These are phyloP conservation scores for Thamnaconus septentrionalis DNA, from an alignment of 2,113 vertebrate genomes.

Conservation along the genomic window DNA sequence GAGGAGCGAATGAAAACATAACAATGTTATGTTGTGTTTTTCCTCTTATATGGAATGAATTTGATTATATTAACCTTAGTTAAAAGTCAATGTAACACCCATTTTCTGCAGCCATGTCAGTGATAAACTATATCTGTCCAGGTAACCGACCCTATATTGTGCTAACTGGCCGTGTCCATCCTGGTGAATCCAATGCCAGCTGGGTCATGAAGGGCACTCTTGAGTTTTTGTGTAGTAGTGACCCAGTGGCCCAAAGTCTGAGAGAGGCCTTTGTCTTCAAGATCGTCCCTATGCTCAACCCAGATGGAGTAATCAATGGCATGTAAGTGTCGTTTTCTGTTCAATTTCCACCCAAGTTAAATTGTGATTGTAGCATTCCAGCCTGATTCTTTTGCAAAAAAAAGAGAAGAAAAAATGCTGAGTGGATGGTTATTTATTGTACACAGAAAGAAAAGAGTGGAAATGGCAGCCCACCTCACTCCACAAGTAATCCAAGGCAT, in stretches of 20 bases:
- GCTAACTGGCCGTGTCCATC: conserved; percentile 92
- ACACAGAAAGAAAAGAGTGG: too few relatives aligned
- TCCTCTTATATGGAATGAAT: too few relatives aligned
- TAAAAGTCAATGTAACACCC: too few relatives aligned
- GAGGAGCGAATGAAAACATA: too few relatives aligned
- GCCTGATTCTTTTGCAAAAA: too few relatives aligned
- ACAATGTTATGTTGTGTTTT: too few relatives aligned
- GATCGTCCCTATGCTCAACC: conserved; percentile 98
- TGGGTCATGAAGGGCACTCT: conserved; percentile 99
- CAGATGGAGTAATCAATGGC: conserved; percentile 97
- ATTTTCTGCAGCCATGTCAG: too few relatives aligned
- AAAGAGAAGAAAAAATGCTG: too few relatives aligned
- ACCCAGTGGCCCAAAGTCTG: conserved; percentile 84
- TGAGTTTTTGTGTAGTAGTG: conserved; percentile 94
- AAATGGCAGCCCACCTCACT: too few relatives aligned
- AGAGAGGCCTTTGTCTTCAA: conserved; percentile 97
- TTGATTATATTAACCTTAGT: too few relatives aligned
- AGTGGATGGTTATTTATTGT: too few relatives aligned
- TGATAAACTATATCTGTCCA: conserved; percentile 45
- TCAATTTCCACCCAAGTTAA: not conserved
- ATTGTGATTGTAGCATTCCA: not conserved
- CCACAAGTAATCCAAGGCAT: too few relatives aligned
- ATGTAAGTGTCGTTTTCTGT: conserved; percentile 80
- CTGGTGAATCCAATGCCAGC: conserved; percentile 97
- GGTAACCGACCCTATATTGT: conserved; percentile 95